Evolutionary conservation across 2,797 vertebrate genomes (phyloP).

Genomic region (Ciconia nigra): DNA sequence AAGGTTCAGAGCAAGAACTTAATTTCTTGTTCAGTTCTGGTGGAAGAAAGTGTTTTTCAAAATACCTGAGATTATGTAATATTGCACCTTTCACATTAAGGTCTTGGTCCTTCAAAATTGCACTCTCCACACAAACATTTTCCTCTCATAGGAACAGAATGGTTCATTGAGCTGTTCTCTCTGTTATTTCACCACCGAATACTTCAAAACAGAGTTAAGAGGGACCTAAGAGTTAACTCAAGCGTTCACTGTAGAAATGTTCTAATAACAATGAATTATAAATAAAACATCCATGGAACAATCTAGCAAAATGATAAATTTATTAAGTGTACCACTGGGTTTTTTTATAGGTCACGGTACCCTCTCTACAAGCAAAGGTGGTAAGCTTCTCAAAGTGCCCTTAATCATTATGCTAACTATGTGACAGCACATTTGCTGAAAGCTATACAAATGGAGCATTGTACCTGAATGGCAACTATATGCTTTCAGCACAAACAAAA

Average conservation of each 20-base stretch:
- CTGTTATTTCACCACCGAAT: neutral
- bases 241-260: neutral
- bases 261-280: slow-evolving; percentile 25
- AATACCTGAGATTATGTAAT: slow-evolving; percentile 16
- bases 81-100: neutral
- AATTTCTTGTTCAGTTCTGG: neutral
- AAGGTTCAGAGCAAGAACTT: slow-evolving; percentile 16
- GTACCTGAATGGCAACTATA: slow-evolving; percentile 31
- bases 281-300: neutral
- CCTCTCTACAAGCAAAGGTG: slow-evolving; percentile 39
- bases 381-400: slow-evolving; percentile 48
- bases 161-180: neutral
- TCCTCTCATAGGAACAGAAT: neutral
- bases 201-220: neutral
- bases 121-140: neutral
- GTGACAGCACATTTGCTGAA: slow-evolving; percentile 38
- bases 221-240: neutral
- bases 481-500: slow-evolving; percentile 55
- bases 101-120: neutral
- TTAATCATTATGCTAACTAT: slow-evolving; percentile 58
- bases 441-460: slow-evolving; percentile 55
- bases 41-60: slow-evolving; percentile 13
- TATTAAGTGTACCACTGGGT: slow-evolving; percentile 60
- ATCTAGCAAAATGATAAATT: slow-evolving; percentile 53
- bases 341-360: slow-evolving; percentile 55